Percentiles rank a stretch among this genome's conserved stretches.
These are phyloP conservation scores for Megamerina dolium DNA, from an alignment of 2,888 invertebrate species.

Conservation along the genomic window DNA sequence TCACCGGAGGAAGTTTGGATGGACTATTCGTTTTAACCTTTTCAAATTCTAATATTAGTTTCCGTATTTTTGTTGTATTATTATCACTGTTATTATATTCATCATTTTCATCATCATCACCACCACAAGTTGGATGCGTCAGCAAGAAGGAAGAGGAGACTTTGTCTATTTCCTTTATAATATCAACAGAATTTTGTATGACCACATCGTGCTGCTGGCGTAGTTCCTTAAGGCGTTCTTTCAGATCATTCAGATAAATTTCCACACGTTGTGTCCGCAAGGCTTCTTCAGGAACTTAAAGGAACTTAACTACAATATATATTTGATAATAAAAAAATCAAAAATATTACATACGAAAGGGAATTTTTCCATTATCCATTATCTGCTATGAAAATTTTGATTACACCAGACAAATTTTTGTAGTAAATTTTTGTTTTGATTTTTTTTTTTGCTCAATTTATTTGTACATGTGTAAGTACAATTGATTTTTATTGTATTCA, in stretches of 20 bases:
- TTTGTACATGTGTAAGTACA: no score
- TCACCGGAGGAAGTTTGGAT: not conserved
- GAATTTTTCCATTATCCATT: slow-evolving; percentile 20
- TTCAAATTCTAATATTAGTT: slow-evolving; percentile 32
- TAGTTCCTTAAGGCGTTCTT: slow-evolving; percentile 26
- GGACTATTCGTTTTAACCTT: slow-evolving; percentile 11
- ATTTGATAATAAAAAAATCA: no score
- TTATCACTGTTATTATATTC: slow-evolving; percentile 10
- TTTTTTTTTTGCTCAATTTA: no score
- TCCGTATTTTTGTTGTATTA: slow-evolving; percentile 25
- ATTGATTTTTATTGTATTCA: no score
- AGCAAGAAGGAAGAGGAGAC: slow-evolving; percentile 23
- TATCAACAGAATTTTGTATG: slow-evolving; percentile 26
- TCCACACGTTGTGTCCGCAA: slow-evolving; percentile 26
- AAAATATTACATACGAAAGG: slow-evolving; percentile 13
- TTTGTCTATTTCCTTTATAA: slow-evolving; percentile 33
- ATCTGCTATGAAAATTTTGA: no score
- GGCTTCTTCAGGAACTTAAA: slow-evolving; percentile 20
- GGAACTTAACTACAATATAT: not conserved
- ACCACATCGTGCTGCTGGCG: slow-evolving; percentile 26
- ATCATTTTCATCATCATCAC: not conserved
- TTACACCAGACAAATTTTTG: slow-evolving; percentile 9
- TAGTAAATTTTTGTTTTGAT: no score
- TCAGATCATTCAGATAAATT: slow-evolving; percentile 29
- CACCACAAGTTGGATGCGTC: slow-evolving; percentile 2